These are phyloP conservation scores for Scaptomyza reducta DNA, from an alignment of 2,888 invertebrate genomes.

Conservation along the genomic window DNA sequence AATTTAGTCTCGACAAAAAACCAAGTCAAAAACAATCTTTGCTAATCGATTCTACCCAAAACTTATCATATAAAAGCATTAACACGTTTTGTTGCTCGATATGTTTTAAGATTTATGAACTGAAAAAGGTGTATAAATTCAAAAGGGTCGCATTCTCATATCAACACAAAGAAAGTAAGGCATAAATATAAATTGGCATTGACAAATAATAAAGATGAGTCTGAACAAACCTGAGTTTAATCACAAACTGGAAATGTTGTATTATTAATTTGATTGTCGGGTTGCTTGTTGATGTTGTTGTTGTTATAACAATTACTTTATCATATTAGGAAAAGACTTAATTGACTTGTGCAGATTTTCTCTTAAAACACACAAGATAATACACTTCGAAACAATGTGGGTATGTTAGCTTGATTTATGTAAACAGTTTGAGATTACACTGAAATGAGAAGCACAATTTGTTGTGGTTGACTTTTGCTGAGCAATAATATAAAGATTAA, in stretches of 20 bases:
- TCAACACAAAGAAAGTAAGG: conserved; percentile 69
- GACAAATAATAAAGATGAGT: conserved; percentile 15
- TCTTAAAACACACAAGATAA: background rate
- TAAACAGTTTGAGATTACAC: conserved; percentile 54
- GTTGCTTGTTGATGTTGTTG: conserved; percentile 24
- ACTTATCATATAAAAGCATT: too few relatives aligned
- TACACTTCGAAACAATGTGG: conserved; percentile 17
- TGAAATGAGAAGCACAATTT: conserved; percentile 40
- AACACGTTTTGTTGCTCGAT: background rate
- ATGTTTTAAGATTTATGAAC: conserved; percentile 7
- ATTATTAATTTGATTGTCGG: conserved; percentile 22
- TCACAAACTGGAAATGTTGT: conserved; percentile 47
- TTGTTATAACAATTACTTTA: conserved; percentile 38
- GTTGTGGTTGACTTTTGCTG: conserved; percentile 28
- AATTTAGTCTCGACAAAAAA: background rate
- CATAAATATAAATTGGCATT: conserved; percentile 23
- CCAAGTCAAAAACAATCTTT: background rate
- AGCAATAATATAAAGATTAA: conserved; percentile 56
- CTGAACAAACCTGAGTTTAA: conserved; percentile 54
- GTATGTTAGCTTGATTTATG: conserved; percentile 14
- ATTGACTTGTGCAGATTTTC: conserved; percentile 25
- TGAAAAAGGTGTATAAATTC: conserved; percentile 12
- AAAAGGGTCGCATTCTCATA: conserved; percentile 54
- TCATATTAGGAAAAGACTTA: conserved; percentile 25
- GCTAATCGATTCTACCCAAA: background rate